Conservation (phyloP, 2,113 vertebrate species). For the Dromaius novaehollandiae region DNA sequence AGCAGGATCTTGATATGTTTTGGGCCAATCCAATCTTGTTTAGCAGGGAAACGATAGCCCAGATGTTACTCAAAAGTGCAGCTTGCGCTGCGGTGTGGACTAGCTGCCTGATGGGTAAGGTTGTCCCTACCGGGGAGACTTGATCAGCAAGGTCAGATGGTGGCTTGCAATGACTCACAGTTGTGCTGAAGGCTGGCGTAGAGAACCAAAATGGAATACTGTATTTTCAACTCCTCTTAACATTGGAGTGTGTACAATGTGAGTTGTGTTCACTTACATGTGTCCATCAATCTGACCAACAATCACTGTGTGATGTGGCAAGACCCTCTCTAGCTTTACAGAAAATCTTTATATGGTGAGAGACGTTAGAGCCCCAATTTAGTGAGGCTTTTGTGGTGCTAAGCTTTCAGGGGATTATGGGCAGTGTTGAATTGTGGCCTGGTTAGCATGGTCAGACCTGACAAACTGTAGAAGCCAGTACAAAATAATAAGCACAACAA, state of each 20-base stretch:
- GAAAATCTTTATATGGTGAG: background rate
- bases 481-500: background rate
- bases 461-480: background rate
- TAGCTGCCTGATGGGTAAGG: background rate
- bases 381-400: background rate
- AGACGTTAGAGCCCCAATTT: background rate
- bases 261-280: background rate
- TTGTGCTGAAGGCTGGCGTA: background rate
- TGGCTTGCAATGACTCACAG: background rate
- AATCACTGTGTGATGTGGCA: background rate
- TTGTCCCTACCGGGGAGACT: background rate
- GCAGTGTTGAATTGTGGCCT: background rate
- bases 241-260: background rate
- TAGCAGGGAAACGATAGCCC: background rate
- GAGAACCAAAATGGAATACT: background rate
- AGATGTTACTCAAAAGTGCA: background rate
- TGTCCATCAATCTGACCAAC: background rate
- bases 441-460: background rate
- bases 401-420: background rate
- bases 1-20: background rate
- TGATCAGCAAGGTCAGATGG: rapidly evolving
- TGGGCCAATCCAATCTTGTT: background rate
- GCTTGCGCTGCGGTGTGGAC: background rate
- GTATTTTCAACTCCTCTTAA: background rate
- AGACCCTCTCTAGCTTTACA: background rate